These are phyloP conservation scores for Sturnus vulgaris DNA, from an alignment of 2,113 vertebrate genomes.

Conservation along the genomic window DNA sequence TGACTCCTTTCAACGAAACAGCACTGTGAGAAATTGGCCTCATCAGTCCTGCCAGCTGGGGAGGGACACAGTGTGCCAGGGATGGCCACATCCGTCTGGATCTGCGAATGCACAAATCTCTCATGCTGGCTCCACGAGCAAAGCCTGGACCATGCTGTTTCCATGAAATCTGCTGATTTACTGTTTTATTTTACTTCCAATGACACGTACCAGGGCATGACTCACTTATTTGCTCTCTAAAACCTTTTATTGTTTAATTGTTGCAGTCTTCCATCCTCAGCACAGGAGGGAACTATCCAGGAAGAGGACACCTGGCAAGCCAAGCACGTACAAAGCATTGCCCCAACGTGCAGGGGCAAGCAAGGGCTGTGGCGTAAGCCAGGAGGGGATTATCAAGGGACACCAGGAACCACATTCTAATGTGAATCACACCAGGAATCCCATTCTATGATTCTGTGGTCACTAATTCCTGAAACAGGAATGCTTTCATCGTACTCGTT, in stretches of 20 bases:
- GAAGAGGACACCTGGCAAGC: neutral
- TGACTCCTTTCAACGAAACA: accelerated
- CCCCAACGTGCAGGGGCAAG: neutral
- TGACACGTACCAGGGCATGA: neutral
- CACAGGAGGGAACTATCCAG: neutral
- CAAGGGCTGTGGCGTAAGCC: accelerated
- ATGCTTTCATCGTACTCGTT: neutral
- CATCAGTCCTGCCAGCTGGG: accelerated
- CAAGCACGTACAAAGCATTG: accelerated
- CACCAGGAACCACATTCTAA: neutral
- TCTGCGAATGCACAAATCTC: neutral
- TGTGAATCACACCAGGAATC: neutral
- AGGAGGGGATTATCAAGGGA: neutral
- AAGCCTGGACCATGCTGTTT: neutral
- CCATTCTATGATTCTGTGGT: neutral
- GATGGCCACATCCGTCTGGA: accelerated
- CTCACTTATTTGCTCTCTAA: neutral
- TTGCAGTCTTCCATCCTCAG: neutral
- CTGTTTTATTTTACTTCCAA: neutral
- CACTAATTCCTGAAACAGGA: neutral
- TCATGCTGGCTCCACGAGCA: neutral
- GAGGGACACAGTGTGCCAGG: accelerated
- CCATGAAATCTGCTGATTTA: neutral
- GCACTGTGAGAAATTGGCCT: neutral
- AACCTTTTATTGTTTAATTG: neutral